phyloP scores from a whole-genome alignment of 2,888 invertebrate species.

The Brachyptera putata region DNA sequence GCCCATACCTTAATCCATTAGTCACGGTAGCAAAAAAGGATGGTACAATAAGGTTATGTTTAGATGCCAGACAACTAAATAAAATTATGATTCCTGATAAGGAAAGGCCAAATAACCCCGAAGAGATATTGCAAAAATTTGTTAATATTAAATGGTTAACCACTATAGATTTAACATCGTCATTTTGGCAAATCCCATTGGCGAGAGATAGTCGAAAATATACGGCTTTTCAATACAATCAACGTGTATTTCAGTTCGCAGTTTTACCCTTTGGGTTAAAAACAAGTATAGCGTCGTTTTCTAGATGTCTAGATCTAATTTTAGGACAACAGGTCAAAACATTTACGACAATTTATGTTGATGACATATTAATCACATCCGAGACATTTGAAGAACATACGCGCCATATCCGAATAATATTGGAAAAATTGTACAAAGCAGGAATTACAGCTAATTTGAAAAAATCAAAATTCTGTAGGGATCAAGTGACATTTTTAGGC shows the following conservation, averaged over 20 bases:
- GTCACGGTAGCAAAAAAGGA: constrained; percentile 21
- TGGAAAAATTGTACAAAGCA: background rate
- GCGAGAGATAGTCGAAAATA: background rate
- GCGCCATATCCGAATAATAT: background rate
- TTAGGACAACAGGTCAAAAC: background rate
- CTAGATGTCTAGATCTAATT: background rate
- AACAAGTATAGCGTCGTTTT: constrained; percentile 8
- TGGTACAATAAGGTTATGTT: constrained; percentile 3
- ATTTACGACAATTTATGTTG: constrained; percentile 3
- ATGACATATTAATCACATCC: constrained; percentile 9
- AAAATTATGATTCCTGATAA: background rate
- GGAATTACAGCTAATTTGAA: background rate
- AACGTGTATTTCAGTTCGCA: constrained; percentile 8
- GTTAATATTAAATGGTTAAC: background rate
- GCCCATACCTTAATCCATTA: constrained; percentile 15
- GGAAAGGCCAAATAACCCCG: constrained; percentile 9
- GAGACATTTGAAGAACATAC: background rate
- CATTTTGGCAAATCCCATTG: constrained; percentile 21
- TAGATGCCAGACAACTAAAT: constrained; percentile 20
- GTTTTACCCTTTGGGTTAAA: constrained; percentile 24
- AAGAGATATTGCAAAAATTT: background rate
- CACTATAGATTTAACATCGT: constrained; percentile 10
- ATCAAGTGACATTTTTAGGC: background rate
- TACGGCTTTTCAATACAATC: constrained; percentile 14
- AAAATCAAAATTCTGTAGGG: background rate